Percentiles rank a stretch among this genome's conserved stretches.
Conservation (phyloP, 1,140 invertebrate species). For the Eumaeus atala region DNA sequence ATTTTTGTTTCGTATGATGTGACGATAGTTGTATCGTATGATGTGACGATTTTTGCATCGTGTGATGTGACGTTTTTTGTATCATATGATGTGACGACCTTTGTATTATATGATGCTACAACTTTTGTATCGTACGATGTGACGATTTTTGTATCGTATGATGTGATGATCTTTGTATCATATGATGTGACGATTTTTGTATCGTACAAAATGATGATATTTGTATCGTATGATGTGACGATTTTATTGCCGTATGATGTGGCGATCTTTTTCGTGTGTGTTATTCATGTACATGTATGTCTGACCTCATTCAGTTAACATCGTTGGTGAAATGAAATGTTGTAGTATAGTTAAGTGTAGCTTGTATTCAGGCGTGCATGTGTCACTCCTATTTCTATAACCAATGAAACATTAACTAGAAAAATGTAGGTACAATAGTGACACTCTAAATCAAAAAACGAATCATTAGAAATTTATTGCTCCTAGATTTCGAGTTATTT, state of each 20-base stretch:
- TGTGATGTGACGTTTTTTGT: background rate
- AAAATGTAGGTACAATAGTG: background rate
- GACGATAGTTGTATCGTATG: too few species aligned
- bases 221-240: too few species aligned
- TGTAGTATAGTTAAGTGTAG: conserved; percentile 15
- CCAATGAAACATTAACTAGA: conserved; percentile 24
- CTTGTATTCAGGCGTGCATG: background rate
- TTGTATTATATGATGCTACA: conserved; percentile 2
- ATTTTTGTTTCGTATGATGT: too few species aligned
- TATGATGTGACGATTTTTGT: too few species aligned
- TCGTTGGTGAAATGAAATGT: background rate
- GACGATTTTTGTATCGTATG: too few species aligned
- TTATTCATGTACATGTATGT: background rate
- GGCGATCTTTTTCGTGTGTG: too few species aligned
- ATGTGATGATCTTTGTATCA: too few species aligned
- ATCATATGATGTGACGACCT: conserved; percentile 23
- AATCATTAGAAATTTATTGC: background rate
- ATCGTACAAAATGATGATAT: too few species aligned
- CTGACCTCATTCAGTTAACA: background rate
- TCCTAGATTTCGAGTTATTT: conserved; percentile 32
- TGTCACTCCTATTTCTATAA: conserved; percentile 12
- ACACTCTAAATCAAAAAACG: conserved; percentile 14
- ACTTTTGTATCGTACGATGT: too few species aligned
- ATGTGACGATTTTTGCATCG: too few species aligned
- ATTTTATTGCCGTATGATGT: too few species aligned